phyloP scores from a whole-genome alignment of 2,797 vertebrate genomes.

The Yasuhikotakia modesta region DNA sequence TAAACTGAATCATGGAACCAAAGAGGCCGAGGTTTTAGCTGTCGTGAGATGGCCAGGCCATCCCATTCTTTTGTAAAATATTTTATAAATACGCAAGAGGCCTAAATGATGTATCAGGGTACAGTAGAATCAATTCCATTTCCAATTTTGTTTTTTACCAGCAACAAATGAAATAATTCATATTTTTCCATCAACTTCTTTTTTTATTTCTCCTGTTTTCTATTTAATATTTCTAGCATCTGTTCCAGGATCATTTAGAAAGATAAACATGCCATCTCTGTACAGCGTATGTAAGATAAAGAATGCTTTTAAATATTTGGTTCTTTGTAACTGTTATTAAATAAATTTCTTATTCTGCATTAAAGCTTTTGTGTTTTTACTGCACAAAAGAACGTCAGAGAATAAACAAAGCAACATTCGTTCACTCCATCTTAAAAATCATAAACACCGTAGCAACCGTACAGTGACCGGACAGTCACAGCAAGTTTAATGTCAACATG shows the following conservation, averaged over 20 bases:
- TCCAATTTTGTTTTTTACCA: conserved; percentile 87
- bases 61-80: conserved; percentile 79
- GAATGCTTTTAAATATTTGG: conserved; percentile 76
- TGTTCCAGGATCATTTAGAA: conserved; percentile 88
- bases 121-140: conserved; percentile 83
- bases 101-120: conserved; percentile 93
- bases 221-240: conserved; percentile 90
- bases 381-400: not conserved
- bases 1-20: conserved; percentile 96
- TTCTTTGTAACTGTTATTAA: conserved; percentile 77
- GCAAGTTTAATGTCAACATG: too few relatives aligned
- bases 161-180: conserved; percentile 84
- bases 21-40: conserved; percentile 91
- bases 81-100: conserved; percentile 81
- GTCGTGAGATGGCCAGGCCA: conserved; percentile 82
- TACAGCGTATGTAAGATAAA: conserved; percentile 93
- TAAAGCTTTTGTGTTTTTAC: conserved; percentile 32
- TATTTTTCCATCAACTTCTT: conserved; percentile 79
- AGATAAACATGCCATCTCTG: conserved; percentile 87
- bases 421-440: too few relatives aligned
- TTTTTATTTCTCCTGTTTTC: conserved; percentile 75
- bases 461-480: not conserved
- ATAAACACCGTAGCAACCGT: not conserved
- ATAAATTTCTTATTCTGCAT: conserved; percentile 79
- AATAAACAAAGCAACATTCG: not conserved